Conservation (phyloP, 2,797 vertebrate species). For the Chaetophractus vellerosus region DNA sequence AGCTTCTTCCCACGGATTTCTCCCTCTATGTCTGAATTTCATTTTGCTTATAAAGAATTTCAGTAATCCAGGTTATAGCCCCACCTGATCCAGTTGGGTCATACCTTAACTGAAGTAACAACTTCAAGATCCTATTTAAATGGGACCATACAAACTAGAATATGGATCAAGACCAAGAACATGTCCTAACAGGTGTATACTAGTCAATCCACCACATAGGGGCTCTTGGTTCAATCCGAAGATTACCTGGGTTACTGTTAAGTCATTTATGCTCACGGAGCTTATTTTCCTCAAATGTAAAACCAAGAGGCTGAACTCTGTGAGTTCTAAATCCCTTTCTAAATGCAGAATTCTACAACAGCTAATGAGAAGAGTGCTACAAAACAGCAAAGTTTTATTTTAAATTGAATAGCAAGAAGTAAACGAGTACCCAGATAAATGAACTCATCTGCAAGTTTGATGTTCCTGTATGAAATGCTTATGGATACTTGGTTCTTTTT, state of each 20-base stretch:
- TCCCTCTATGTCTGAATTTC: no score
- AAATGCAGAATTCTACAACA: neutral
- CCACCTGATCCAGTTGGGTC: no score
- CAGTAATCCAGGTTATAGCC: no score
- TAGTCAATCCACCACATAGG: no score
- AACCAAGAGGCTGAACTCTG: neutral
- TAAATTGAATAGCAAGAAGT: neutral
- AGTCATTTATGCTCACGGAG: neutral
- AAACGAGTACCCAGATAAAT: conserved; percentile 37
- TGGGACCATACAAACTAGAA: no score
- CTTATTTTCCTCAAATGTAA: neutral
- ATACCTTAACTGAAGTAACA: no score
- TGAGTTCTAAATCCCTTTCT: neutral
- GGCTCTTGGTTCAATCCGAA: neutral
- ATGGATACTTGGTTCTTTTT: neutral
- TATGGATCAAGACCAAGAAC: no score
- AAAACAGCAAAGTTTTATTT: neutral
- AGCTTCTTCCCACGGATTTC: no score
- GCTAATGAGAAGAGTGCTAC: neutral
- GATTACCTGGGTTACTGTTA: neutral
- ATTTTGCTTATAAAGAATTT: no score
- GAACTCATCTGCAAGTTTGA: neutral
- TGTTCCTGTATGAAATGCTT: neutral
- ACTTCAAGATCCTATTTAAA: no score
- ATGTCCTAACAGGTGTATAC: no score